Conservation (phyloP, 2,113 vertebrate species). For the Gavialis gangeticus region DNA sequence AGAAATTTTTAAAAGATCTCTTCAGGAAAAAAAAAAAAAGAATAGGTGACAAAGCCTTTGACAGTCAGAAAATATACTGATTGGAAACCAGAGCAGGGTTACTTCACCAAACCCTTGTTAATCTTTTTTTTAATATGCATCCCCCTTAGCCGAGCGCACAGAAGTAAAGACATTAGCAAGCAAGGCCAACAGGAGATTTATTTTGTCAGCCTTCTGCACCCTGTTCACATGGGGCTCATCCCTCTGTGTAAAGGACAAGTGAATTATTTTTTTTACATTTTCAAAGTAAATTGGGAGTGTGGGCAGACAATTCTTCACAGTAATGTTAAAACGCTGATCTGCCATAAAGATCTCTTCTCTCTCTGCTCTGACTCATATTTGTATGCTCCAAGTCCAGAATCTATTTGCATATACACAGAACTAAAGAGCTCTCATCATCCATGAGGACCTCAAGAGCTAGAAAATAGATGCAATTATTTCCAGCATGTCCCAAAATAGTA, state of each 20-base stretch:
- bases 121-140: neutral
- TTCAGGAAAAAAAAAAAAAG: neutral
- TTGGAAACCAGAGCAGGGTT: neutral
- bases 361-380: neutral
- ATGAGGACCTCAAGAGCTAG: neutral
- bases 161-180: neutral
- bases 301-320: neutral
- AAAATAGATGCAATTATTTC: neutral
- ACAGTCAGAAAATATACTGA: neutral
- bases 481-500: neutral
- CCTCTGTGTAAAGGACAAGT: neutral
- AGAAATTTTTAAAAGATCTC: neutral
- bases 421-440: neutral
- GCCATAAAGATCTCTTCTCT: neutral
- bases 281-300: neutral
- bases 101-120: neutral
- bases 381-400: neutral
- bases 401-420: neutral
- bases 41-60: neutral
- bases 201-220: neutral
- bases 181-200: neutral
- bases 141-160: too few relatives aligned
- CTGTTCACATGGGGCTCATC: neutral
- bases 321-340: neutral
- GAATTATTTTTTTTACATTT: neutral